Base-by-base conservation (phyloP, 2,113 vertebrate genomes). In the Delphinapterus leucas region DNA sequence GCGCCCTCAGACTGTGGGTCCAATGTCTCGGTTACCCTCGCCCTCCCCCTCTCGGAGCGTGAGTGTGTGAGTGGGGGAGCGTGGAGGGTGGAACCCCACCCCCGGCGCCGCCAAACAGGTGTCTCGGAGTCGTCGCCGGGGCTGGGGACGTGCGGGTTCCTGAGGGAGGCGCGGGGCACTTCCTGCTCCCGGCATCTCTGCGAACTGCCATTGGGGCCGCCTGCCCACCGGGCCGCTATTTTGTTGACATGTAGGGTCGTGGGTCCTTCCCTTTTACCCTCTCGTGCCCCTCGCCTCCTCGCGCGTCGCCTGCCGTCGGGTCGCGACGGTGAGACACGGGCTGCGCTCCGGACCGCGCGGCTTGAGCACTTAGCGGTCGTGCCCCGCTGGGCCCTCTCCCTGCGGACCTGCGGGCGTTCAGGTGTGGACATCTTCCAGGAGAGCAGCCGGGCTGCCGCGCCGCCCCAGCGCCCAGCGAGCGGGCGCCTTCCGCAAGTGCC, bases 91-190 rank as follows among this genome's bases (percentile, higher is more conserved):
- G 81, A 33, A 71, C 92, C 60, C 31, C 71, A 58, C 33, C 38
- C 6, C 38, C 10, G 36, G 68, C 88, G 36, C 84, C 9, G 70
- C 93, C 47, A 33, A 71, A 93, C 97, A 97, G 98, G 98, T 97
- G 97, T 92, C 76, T 87, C 0, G 41, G 79, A 63, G 79, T 60
- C n/a, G 2, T 17, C 13, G 31, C 25, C 0, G 47, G 88, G 11
- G 25, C 26, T 11, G 61, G 67, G 28, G 38, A 6, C n/a, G 23
- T 4, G 63, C 7, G 5, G 33, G 58, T 38, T 36, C 28, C 36
- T 4, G 81, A 17, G 68, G 12, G 31, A 38, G 60, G 82, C 33
- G 58, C 60, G 13, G 95, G 55, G 65, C 55, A 67, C 82, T 94
- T 91, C 94, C 89, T 85, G 77, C 63, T 5, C 33, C 88, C 41